These are phyloP conservation scores for Heteromyza rotundicornis DNA, from an alignment of 2,888 invertebrate species.

Conservation along the genomic window DNA sequence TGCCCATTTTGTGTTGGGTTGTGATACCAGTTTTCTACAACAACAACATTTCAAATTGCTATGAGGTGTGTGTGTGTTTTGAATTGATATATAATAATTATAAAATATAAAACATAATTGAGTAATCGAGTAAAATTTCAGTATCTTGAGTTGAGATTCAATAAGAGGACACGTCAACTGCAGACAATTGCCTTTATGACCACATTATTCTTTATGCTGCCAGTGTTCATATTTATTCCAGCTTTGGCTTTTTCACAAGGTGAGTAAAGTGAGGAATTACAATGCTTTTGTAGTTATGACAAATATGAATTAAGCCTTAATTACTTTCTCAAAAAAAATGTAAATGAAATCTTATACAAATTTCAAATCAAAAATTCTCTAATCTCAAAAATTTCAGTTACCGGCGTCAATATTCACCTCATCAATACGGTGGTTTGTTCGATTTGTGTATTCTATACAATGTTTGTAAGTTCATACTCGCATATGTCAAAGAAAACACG, in stretches of 20 bases:
- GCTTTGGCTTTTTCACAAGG: constrained; percentile 58
- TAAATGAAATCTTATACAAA: background rate
- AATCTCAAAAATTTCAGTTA: constrained; percentile 60
- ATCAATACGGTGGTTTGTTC: constrained; percentile 65
- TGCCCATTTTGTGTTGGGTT: constrained; percentile 54
- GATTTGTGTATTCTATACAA: constrained; percentile 68
- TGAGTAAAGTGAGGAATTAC: too few species aligned
- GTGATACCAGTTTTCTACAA: constrained; percentile 65
- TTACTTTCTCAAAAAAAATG: too few species aligned
- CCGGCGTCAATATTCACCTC: constrained; percentile 66
- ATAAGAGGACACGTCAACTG: constrained; percentile 46
- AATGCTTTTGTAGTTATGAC: too few species aligned
- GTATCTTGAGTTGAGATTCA: constrained; percentile 58
- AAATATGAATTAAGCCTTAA: too few species aligned
- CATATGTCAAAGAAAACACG: background rate
- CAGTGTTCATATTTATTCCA: constrained; percentile 57
- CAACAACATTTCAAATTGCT: constrained; percentile 64
- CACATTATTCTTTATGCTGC: constrained; percentile 49
- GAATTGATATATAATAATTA: too few species aligned
- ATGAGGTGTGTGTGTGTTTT: constrained; percentile 60
- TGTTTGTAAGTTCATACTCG: constrained; percentile 63
- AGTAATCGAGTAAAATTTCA: constrained; percentile 37
- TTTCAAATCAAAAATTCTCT: background rate
- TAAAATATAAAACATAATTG: background rate
- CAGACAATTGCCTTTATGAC: constrained; percentile 50